Conservation (phyloP, 2,888 invertebrate species). For the Julus scanicus region DNA sequence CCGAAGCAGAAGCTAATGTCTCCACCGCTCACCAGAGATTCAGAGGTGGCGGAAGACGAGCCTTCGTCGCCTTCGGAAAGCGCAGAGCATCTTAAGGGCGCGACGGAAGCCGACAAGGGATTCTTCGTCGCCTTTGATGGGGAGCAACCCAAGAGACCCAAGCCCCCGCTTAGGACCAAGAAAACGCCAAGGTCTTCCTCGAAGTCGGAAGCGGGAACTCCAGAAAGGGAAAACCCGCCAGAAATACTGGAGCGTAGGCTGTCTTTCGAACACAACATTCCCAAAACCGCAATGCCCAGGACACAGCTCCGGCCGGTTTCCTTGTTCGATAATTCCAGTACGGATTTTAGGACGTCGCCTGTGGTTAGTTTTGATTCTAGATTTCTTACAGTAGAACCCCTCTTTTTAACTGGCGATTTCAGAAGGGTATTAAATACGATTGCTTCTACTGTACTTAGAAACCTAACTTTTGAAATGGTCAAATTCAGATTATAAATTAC, state of each 20-base stretch:
- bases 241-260: conserved; percentile 38
- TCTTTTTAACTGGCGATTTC: no score
- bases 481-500: no score
- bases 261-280: conserved; percentile 37
- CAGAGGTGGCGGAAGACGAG: conserved; percentile 58
- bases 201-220: conserved; percentile 56
- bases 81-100: conserved; percentile 59
- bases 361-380: no score
- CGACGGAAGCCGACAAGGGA: conserved; percentile 62
- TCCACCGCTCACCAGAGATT: conserved; percentile 58
- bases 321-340: neutral
- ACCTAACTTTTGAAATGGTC: no score
- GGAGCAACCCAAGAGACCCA: conserved; percentile 80
- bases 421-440: no score
- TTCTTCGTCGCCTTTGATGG: conserved; percentile 95
- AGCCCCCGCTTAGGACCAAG: conserved; percentile 79
- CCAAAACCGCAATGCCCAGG: neutral
- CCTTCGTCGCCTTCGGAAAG: conserved; percentile 71
- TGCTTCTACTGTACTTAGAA: no score
- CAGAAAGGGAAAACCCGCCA: conserved; percentile 58
- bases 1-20: conserved; percentile 61
- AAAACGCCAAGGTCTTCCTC: conserved; percentile 57
- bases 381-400: no score
- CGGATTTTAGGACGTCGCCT: neutral
- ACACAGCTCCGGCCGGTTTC: neutral